phyloP scores from a whole-genome alignment of 2,888 invertebrate species.

The Ichneumon xanthorius region DNA sequence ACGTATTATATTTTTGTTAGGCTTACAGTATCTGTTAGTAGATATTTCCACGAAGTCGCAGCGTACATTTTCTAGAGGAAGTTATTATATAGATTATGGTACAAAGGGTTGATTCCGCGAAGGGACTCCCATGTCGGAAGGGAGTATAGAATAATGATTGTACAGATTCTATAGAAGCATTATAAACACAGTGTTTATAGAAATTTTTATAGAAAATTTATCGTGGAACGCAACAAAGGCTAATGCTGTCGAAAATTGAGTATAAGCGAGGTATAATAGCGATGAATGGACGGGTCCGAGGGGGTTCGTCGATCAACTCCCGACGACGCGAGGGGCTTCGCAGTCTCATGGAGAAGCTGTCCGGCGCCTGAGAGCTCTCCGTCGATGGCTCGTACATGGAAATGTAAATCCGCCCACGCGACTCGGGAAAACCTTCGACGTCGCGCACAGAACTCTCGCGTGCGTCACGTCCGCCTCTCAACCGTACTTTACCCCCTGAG shows the following conservation, averaged over 20 bases:
- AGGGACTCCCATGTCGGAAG: no score
- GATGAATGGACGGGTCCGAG: neutral
- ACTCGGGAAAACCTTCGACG: conserved; percentile 49
- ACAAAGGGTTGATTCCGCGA: no score
- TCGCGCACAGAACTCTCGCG: conserved; percentile 45
- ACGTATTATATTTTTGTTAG: no score
- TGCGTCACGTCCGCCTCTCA: conserved; percentile 60
- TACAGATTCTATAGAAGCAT: no score
- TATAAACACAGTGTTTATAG: no score
- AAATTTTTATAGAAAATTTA: neutral
- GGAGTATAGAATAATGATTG: no score
- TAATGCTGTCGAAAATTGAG: neutral
- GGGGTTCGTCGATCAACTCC: conserved; percentile 22
- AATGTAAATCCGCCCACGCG: conserved; percentile 67
- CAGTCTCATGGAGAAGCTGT: conserved; percentile 38
- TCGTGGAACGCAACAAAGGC: neutral
- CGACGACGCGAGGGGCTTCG: conserved; percentile 60
- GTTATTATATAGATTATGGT: no score
- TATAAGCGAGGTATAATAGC: neutral
- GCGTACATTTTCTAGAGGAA: no score
- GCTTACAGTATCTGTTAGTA: no score
- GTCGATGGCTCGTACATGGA: conserved; percentile 38
- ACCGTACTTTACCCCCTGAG: conserved; percentile 32
- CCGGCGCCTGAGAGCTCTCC: conserved; percentile 38
- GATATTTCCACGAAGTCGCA: no score